Base-by-base conservation (phyloP, 1,140 invertebrate genomes). In the Spodoptera litura region DNA sequence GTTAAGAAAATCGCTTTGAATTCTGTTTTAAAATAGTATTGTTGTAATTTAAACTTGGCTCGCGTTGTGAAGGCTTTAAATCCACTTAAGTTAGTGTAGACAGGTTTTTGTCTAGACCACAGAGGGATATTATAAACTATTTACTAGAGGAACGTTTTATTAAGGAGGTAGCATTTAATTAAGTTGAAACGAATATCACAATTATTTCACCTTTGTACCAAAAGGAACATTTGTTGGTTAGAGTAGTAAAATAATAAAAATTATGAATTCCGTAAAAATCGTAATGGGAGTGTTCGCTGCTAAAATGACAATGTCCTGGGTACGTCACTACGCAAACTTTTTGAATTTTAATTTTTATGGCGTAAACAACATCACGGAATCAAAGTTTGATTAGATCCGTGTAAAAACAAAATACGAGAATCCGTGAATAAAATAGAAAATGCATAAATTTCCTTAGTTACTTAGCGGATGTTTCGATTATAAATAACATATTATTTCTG, bases 11-110 rank as follows among this genome's bases (percentile, higher is more conserved):
- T 70, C 38, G 49, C 49, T 70, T 27, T 27, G 66, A 8, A 53
- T 70, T 70, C 53, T 70, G 49, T 52, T 25, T n/a, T 31, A 53
- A 70, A 70, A 52, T 52, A 25, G 15, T 31, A 31, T 31, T 53
- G 9, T 70, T 70, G 27, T 53, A 53, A 70, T 70, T 70, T 53
- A 52, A 70, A 53, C 20, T 66, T 70, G 66, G 51, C 44, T 68
- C 6, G n/a, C 15, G 66, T 70, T 52, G 66, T 53, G 66, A 70
- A 70, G 49, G 49, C 66, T 31, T 70, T 70, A 70, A 70, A 70
- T 70, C 11, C 13, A 52, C 66, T 52, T 70, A 52, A 70, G 12
- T 51, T 70, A n/a, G 11, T 70, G 38, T 25, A 70, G 66, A 31
- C 49, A 31, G 51, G 66, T 70, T 49, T 53, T 13, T n/a, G 25